These are phyloP conservation scores for Vannuccia rotundouncinata DNA, from an alignment of 2,888 invertebrate species.

Conservation along the genomic window DNA sequence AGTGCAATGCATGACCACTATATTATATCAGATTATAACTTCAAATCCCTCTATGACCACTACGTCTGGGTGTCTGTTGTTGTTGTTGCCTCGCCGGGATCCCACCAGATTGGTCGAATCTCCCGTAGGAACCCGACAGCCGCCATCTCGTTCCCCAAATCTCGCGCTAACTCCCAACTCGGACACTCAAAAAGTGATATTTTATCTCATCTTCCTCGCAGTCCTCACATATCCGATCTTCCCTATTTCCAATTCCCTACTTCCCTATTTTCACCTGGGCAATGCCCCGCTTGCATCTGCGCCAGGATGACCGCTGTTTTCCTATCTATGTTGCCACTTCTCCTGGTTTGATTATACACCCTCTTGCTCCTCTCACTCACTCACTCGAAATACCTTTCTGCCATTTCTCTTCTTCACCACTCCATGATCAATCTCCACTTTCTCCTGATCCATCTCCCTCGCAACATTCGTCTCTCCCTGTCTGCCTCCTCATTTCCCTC, in stretches of 20 bases:
- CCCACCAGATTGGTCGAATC: background rate
- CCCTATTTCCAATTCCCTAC: background rate
- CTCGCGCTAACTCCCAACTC: background rate
- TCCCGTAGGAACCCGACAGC: background rate
- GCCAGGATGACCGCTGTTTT: background rate
- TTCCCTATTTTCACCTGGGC: background rate
- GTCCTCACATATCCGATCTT: background rate
- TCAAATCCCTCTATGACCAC: too few relatives aligned
- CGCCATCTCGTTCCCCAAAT: background rate
- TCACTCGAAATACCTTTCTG: background rate
- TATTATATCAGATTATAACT: too few relatives aligned
- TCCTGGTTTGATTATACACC: background rate
- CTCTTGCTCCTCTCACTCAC: background rate
- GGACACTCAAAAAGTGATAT: background rate
- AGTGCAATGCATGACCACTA: too few relatives aligned
- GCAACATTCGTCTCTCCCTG: background rate
- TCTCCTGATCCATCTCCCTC: background rate
- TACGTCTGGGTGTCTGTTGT: too few relatives aligned
- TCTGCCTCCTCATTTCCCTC: conserved; percentile 27
- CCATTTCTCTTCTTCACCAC: background rate
- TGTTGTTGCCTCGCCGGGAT: background rate
- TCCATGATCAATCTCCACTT: background rate
- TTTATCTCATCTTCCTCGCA: background rate
- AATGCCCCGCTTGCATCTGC: background rate
- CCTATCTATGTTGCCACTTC: background rate